Percentiles rank a stretch among this genome's conserved stretches.
These are phyloP conservation scores for Garra rufa DNA, from an alignment of 2,113 vertebrate species.

Conservation along the genomic window DNA sequence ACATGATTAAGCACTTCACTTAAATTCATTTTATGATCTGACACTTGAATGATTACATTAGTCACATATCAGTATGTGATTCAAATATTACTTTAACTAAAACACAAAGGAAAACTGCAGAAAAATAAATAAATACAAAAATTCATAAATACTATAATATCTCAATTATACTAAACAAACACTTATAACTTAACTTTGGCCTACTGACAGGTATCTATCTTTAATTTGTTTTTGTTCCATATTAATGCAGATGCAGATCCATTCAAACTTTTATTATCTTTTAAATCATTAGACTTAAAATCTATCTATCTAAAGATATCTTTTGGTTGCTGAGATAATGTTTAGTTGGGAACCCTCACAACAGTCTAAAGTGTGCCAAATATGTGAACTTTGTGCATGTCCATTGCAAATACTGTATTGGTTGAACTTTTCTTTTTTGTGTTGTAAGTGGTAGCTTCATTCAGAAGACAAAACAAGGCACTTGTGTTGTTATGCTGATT, in stretches of 20 bases:
- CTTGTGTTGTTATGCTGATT: slow-evolving; percentile 11
- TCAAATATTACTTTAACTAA: too few species aligned
- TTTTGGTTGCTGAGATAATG: neutral
- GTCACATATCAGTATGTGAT: neutral
- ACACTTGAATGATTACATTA: neutral
- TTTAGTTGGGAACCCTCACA: neutral
- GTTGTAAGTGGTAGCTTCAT: slow-evolving; percentile 1
- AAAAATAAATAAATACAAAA: too few species aligned
- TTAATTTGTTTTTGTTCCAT: neutral
- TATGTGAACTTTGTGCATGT: slow-evolving; percentile 1
- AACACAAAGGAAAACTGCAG: too few species aligned
- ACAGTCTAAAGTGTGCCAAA: neutral
- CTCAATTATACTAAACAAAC: too few species aligned
- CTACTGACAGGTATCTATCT: neutral
- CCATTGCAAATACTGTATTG: too few species aligned
- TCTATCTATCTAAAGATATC: neutral
- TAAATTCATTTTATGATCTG: too few species aligned
- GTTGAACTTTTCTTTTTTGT: neutral
- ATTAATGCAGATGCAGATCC: neutral
- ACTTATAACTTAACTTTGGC: too few species aligned
- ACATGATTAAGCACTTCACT: neutral
- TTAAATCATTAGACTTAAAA: neutral
- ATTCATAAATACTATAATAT: too few species aligned
- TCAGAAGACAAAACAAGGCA: slow-evolving; percentile 44
- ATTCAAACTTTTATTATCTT: neutral